A percentile compares a stretch with the other conserved stretches of the same genome.
Evolutionary conservation across 2,888 invertebrate genomes (phyloP).

Genomic region (Thumatha senex): DNA sequence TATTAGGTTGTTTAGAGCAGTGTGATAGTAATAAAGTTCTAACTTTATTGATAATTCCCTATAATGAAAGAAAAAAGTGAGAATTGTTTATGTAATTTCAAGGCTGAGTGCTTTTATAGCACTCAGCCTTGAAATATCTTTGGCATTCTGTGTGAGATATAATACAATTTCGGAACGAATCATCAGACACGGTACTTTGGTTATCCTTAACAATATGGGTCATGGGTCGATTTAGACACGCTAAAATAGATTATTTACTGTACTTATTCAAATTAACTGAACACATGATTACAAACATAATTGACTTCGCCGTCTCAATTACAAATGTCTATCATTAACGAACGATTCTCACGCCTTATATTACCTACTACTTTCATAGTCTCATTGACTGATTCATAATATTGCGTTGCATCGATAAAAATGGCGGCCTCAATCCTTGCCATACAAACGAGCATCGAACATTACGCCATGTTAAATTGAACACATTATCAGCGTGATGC

Average conservation of each 20-base stretch:
- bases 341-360: conserved; percentile 41
- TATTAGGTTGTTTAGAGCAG: no score
- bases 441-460: conserved; percentile 29
- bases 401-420: conserved; percentile 58
- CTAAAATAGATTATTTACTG: not conserved
- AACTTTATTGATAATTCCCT: no score
- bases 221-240: not conserved
- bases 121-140: no score
- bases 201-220: no score
- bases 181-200: no score
- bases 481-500: conserved; percentile 35
- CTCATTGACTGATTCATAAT: conserved; percentile 40
- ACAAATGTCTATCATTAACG: conserved; percentile 13
- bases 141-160: no score
- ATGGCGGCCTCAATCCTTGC: conserved; percentile 49
- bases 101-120: no score
- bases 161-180: no score
- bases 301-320: conserved; percentile 22
- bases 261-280: not conserved
- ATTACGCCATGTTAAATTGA: conserved; percentile 52
- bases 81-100: no score
- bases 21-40: no score
- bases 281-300: conserved; percentile 2
- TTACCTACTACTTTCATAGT: conserved; percentile 39
- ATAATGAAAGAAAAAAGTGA: no score